These are phyloP conservation scores for Streblospio benedicti DNA, from an alignment of 1,140 invertebrate genomes.

Conservation along the genomic window DNA sequence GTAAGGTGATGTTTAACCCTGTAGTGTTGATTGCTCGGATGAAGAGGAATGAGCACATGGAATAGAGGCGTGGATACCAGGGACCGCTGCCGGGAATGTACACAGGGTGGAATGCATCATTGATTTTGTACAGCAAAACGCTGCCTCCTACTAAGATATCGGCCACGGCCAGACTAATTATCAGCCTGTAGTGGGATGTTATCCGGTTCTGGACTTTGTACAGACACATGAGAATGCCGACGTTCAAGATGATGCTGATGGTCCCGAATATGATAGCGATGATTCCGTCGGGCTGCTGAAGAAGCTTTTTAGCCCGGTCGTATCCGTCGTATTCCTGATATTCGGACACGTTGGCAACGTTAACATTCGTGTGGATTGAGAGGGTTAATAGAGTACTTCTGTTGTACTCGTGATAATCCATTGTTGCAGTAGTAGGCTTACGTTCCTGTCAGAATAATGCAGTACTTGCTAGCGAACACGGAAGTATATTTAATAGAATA, in stretches of 20 bases:
- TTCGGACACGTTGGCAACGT: no score
- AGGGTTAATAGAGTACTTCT: no score
- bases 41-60: slow-evolving; percentile 26
- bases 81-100: background rate
- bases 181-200: slow-evolving; percentile 32
- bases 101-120: slow-evolving; percentile 16
- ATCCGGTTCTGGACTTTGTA: no score
- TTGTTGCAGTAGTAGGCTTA: no score
- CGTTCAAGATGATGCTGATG: background rate
- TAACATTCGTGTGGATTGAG: no score
- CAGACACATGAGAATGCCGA: background rate
- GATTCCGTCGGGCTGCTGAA: background rate
- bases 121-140: slow-evolving; percentile 25
- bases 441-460: no score
- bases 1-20: slow-evolving; percentile 50
- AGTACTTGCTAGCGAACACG: no score
- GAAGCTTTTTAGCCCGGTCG: background rate
- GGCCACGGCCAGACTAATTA: slow-evolving; percentile 30
- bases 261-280: background rate
- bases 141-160: slow-evolving; percentile 31
- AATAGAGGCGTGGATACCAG: slow-evolving; percentile 15
- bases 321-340: no score
- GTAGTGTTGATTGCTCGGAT: slow-evolving; percentile 26
- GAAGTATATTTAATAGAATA: no score
- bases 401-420: no score